Percentiles rank a stretch among this genome's conserved stretches.
Conservation (phyloP, 2,797 vertebrate species). For the Urocyon cinereoargenteus region DNA sequence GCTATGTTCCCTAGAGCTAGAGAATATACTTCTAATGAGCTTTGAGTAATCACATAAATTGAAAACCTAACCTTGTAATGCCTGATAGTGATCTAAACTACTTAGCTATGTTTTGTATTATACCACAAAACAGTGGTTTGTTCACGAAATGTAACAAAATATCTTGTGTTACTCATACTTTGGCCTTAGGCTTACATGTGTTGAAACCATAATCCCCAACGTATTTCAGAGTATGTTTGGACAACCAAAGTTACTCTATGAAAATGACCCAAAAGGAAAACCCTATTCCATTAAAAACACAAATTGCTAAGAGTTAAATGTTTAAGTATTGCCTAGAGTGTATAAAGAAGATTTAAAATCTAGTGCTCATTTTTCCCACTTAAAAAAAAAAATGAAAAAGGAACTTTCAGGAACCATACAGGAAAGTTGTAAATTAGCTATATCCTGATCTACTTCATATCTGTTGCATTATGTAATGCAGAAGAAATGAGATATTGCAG, state of each 20-base stretch:
- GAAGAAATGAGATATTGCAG: conserved; percentile 71
- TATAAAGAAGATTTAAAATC: conserved; percentile 85
- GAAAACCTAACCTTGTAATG: conserved; percentile 88
- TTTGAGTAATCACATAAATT: conserved; percentile 89
- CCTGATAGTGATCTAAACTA: conserved; percentile 90
- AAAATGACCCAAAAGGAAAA: conserved; percentile 88
- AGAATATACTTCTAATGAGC: conserved; percentile 88
- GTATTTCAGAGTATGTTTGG: conserved; percentile 89
- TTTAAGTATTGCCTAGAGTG: conserved; percentile 85
- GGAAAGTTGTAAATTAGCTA: conserved; percentile 79
- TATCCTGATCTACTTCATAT: conserved; percentile 73
- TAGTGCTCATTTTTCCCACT: conserved; percentile 80
- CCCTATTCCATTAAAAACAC: conserved; percentile 87
- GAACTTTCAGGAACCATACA: conserved; percentile 76
- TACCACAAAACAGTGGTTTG: conserved; percentile 90
- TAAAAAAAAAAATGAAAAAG: conserved; percentile 69
- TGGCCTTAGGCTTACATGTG: conserved; percentile 89
- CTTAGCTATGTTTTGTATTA: conserved; percentile 89
- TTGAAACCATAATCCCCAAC: conserved; percentile 88
- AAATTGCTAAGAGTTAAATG: conserved; percentile 87
- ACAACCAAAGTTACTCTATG: conserved; percentile 87
- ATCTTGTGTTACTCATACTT: conserved; percentile 90
- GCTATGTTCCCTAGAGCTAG: conserved; percentile 86
- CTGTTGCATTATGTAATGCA: conserved; percentile 62
- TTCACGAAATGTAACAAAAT: conserved; percentile 90